Conservation (phyloP, 2,888 invertebrate genomes). For the Lithophane ornitopus region DNA sequence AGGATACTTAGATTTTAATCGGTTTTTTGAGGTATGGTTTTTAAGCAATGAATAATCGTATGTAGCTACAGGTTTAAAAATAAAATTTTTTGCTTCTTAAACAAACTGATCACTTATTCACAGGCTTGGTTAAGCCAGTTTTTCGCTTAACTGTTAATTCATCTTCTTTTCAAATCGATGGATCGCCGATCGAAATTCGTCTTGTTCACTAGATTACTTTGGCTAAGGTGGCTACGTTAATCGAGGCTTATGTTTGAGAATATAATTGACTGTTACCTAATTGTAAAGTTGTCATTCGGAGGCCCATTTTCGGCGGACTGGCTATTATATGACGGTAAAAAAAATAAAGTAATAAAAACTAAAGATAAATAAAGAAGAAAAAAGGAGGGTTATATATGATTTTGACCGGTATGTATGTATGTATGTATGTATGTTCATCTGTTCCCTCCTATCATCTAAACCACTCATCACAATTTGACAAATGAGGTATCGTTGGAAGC, state of each 20-base stretch:
- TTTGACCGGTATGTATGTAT: no score
- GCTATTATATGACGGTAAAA: background rate
- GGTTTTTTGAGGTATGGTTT: background rate
- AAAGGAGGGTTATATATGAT: no score
- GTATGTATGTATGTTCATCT: no score
- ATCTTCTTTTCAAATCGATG: background rate
- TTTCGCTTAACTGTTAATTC: background rate
- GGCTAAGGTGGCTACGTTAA: background rate
- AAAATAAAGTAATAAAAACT: no score
- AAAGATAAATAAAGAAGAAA: no score
- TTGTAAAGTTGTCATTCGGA: background rate
- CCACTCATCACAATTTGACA: no score
- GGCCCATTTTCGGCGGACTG: background rate
- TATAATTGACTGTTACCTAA: background rate
- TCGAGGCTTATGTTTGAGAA: background rate
- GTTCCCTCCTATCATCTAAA: no score
- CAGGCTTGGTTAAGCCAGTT: background rate
- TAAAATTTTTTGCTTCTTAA: background rate
- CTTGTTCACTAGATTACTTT: no score
- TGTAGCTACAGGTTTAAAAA: no score
- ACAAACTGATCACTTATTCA: no score
- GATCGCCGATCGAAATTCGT: background rate
- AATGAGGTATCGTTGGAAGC: no score
- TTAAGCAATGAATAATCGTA: background rate
- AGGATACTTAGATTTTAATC: background rate